Percentiles rank a stretch among this genome's conserved stretches.
phyloP scores from a whole-genome alignment of 2,888 invertebrate species.

The Amphipoea lucens region DNA sequence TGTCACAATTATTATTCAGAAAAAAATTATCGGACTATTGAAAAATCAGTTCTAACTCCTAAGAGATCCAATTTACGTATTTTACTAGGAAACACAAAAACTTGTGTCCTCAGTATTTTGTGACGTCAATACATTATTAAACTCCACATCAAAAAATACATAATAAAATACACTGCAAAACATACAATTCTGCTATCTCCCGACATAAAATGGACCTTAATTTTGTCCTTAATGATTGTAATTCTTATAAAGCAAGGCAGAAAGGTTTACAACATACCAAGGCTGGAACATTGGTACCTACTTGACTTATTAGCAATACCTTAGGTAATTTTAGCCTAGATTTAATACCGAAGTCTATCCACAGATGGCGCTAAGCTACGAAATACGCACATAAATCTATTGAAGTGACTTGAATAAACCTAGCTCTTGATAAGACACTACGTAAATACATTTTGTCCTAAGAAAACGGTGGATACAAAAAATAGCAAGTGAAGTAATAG shows the following conservation, averaged over 20 bases:
- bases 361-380: constrained; percentile 19
- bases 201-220: neutral
- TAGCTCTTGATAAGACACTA: neutral
- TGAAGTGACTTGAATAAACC: neutral
- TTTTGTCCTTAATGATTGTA: neutral
- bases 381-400: neutral
- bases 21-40: too few species aligned
- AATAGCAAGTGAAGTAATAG: neutral
- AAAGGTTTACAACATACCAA: neutral
- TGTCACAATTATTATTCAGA: too few species aligned
- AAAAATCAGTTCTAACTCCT: too few species aligned
- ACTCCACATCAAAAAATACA: too few species aligned
- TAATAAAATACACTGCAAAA: neutral
- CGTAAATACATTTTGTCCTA: neutral
- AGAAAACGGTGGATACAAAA: neutral
- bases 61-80: neutral
- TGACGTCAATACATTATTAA: neutral
- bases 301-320: neutral
- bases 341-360: neutral
- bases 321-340: neutral
- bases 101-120: constrained; percentile 8
- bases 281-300: neutral
- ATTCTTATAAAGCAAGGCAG: too few species aligned
- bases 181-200: neutral
- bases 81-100: neutral